Base-by-base conservation (phyloP, 2,888 invertebrate species). In the Sphaerophoria rueppellii region DNA sequence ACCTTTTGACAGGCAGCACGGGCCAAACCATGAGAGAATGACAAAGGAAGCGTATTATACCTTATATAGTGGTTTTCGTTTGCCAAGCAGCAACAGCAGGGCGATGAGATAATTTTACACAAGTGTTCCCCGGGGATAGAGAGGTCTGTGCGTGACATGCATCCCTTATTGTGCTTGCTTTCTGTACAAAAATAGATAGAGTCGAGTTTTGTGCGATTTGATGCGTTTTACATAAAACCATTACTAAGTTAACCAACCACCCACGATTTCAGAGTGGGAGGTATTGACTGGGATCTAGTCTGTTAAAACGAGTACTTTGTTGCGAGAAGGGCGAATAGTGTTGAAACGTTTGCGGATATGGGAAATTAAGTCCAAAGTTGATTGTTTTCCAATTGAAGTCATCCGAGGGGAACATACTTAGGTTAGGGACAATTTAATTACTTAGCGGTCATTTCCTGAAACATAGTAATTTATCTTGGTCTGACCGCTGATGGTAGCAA, bases 121-220 rank as follows among this genome's bases (percentile, higher is more conserved):
- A 79, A 79, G 70, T 79, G 74, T 60, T 71, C 79, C 57, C 74
- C 46, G 9, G 74, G 67, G 78, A 57, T 35, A 46, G 1, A 24
- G 63, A 46, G 52, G 54, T 65, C 54, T 74, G 78, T 82, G 78
- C 82, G 82, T 78, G 82, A 82, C 82, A 74, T 70, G 78, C 78
- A 82, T 78, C 54, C 77, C 74, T 78, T 78, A 82, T 82, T 74
- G 74, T 43, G 12, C 43, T 43, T 12, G 9, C 43, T 5, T 46
- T 16, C 55, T 40, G 40, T 5, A 61, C 43, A 52, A 24, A 61
- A 43, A 57, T 24, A 24, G 24, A 43, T 9, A 40, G 40, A 6
- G 1, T 9, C 40, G 50, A 55, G 58, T 74, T 78, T 58, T 74
- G 82, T 65, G 74, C 78, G 52, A 82, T 65, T 78, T 70, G 74